These are phyloP conservation scores for Poicephalus gulielmi DNA, from an alignment of 2,113 vertebrate genomes.

Conservation along the genomic window DNA sequence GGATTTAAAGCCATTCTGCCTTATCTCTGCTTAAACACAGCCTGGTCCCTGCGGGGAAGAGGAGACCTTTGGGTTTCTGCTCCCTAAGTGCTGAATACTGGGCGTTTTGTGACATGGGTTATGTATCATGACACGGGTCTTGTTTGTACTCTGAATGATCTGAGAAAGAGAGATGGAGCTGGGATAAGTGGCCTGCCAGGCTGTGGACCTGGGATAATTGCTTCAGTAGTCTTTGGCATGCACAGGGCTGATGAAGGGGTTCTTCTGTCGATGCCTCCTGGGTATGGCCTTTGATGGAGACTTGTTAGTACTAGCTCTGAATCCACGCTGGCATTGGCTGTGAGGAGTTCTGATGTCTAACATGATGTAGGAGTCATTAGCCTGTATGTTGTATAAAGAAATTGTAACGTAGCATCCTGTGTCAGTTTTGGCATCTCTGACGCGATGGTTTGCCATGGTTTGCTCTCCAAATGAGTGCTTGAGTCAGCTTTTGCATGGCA, in stretches of 20 bases:
- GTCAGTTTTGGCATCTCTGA: not conserved
- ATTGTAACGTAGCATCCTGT: not conserved
- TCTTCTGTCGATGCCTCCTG: not conserved
- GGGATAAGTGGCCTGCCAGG: not conserved
- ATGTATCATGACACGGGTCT: not conserved
- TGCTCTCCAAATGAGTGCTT: not conserved
- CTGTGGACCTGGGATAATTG: not conserved
- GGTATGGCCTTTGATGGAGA: not conserved
- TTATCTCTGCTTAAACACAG: not conserved
- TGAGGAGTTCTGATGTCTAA: not conserved
- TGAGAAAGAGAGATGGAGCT: not conserved
- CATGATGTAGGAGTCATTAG: not conserved
- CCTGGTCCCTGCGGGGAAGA: not conserved
- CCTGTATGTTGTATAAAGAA: not conserved
- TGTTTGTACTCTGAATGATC: not conserved
- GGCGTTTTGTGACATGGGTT: not conserved
- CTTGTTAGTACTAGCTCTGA: conserved; percentile 1
- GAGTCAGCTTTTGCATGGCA: not conserved
- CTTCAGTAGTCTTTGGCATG: not conserved
- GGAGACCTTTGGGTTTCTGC: not conserved
- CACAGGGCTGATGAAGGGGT: not conserved
- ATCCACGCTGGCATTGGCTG: fast-evolving
- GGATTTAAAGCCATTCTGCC: not conserved
- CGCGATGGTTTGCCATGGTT: not conserved
- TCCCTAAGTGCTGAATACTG: not conserved